phyloP scores from a whole-genome alignment of 2,888 invertebrate species.

The Listrodromus nycthemerus region DNA sequence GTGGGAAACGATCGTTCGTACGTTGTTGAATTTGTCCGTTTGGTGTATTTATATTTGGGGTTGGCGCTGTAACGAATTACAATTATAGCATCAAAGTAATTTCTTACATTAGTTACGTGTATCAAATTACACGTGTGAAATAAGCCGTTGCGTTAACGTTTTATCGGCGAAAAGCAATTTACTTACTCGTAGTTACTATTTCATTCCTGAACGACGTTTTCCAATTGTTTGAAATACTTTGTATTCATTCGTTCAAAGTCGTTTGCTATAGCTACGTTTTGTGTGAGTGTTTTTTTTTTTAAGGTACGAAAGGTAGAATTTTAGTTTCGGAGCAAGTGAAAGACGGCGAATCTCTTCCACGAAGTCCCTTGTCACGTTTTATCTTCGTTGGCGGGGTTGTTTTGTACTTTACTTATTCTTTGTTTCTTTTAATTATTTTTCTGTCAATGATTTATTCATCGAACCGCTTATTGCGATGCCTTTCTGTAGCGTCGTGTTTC shows the following conservation, averaged over 20 bases:
- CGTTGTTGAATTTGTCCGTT: conserved; percentile 43
- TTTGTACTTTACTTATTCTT: conserved; percentile 62
- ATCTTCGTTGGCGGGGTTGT: conserved; percentile 58
- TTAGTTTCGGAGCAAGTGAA: conserved; percentile 76
- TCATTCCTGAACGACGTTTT: conserved; percentile 71
- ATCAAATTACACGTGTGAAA: conserved; percentile 35
- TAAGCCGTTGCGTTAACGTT: conserved; percentile 50
- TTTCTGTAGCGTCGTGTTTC: conserved; percentile 28
- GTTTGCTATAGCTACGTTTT: conserved; percentile 11
- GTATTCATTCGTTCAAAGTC: conserved; percentile 1
- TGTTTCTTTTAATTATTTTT: conserved; percentile 51
- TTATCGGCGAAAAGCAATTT: conserved; percentile 35
- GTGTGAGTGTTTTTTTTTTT: conserved; percentile 25
- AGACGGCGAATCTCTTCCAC: conserved; percentile 80
- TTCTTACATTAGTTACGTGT: conserved; percentile 60
- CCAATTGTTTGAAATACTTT: conserved; percentile 66
- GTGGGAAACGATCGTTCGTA: conserved; percentile 28
- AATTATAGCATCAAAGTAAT: conserved; percentile 57
- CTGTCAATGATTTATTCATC: conserved; percentile 8
- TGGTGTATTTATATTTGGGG: conserved; percentile 41
- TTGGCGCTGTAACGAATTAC: conserved; percentile 44
- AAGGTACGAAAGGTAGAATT: conserved; percentile 64
- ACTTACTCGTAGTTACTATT: conserved; percentile 63
- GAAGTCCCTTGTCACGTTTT: conserved; percentile 72
- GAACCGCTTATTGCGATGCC: conserved; percentile 31